Percentiles rank a stretch among this genome's conserved stretches.
Conservation (phyloP, 2,113 vertebrate genomes). For the Cairina moschata region DNA sequence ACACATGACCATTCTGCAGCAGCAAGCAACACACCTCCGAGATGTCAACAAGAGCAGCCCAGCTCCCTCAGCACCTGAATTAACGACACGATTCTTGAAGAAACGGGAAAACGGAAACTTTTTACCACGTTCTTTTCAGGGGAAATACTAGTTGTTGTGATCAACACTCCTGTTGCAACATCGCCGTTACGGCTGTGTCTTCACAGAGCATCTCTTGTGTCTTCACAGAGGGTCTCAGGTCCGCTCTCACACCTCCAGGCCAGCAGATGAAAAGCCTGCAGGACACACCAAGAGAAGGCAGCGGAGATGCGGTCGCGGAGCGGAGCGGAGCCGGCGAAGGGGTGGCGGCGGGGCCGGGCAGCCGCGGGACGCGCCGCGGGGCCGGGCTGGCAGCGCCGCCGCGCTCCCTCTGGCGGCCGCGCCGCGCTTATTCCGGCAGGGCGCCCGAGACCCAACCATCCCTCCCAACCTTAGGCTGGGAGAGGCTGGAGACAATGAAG, state of each 20-base stretch:
- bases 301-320: not conserved
- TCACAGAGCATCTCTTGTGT: not conserved
- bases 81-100: not conserved
- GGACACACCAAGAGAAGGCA: not conserved
- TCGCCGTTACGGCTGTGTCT: not conserved
- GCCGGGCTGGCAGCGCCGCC: not conserved
- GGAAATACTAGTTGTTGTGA: not conserved
- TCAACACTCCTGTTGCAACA: not conserved
- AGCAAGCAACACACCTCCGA: not conserved
- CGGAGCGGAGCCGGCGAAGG: not conserved
- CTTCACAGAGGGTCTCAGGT: not conserved
- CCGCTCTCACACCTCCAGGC: not conserved
- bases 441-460: fast-evolving
- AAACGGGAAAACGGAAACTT: not conserved
- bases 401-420: not conserved
- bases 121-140: not conserved
- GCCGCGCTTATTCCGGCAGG: fast-evolving
- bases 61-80: constrained; percentile 4
- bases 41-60: not conserved
- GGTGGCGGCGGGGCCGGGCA: not conserved
- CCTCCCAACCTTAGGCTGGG: not conserved
- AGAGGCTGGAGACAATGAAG: not conserved
- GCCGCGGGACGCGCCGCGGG: fast-evolving
- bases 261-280: not conserved
- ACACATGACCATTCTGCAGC: not conserved